Conservation (phyloP, 1,140 invertebrate species). For the Drosophila neocordata region DNA sequence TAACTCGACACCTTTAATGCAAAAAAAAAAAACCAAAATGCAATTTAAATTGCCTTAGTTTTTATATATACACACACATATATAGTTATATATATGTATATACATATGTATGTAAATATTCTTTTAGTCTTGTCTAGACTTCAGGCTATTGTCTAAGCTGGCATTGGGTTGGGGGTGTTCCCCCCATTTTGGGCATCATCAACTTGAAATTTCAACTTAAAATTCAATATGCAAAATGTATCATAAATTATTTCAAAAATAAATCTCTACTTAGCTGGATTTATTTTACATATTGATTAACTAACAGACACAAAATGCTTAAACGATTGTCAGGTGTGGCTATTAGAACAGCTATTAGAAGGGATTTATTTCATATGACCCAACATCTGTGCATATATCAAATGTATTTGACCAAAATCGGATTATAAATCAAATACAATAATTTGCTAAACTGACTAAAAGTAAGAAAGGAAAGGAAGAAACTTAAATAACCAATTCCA, state of each 20-base stretch:
- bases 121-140: conserved; percentile 7
- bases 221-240: conserved; percentile 8
- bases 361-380: background rate
- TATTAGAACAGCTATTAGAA: background rate
- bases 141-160: background rate
- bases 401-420: too few relatives aligned
- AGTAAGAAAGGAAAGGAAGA: too few relatives aligned
- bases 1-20: conserved; percentile 6
- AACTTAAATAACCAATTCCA: too few relatives aligned
- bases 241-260: conserved; percentile 10
- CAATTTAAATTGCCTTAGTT: conserved; percentile 4
- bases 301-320: conserved; percentile 4
- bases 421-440: too few relatives aligned
- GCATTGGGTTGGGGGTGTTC: background rate
- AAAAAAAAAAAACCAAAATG: background rate
- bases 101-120: background rate
- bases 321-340: conserved; percentile 6
- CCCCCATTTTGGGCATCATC: background rate
- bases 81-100: too few relatives aligned
- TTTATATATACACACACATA: background rate
- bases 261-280: conserved; percentile 6
- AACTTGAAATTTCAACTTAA: background rate
- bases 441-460: too few relatives aligned
- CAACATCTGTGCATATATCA: background rate
- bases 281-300: conserved; percentile 7